A percentile compares a stretch with the other conserved stretches of the same genome.
Evolutionary conservation across 2,797 vertebrate species (phyloP).

Genomic region (Orientallactaga sibirica): DNA sequence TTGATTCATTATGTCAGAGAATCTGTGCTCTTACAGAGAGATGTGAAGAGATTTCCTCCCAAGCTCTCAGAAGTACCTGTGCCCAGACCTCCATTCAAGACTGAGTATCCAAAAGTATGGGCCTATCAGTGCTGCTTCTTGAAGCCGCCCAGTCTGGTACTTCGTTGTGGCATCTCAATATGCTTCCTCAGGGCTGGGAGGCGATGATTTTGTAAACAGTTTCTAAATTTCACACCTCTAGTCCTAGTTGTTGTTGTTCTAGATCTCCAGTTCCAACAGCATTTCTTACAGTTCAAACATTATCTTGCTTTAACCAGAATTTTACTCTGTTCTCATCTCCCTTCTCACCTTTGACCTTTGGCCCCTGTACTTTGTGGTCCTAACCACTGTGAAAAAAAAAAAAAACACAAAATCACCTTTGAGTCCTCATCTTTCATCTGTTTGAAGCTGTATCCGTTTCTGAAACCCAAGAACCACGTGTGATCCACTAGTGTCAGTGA

Average conservation of each 20-base stretch:
- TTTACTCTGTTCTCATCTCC: not conserved
- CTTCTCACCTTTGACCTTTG: constrained; percentile 42
- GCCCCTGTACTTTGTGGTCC: not conserved
- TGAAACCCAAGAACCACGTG: constrained; percentile 51
- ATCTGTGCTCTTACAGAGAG: no score
- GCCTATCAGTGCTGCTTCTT: not conserved
- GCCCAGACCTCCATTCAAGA: not conserved
- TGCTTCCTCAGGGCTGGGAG: not conserved
- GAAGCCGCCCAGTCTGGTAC: not conserved
- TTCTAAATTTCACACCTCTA: not conserved
- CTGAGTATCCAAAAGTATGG: not conserved
- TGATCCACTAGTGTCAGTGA: not conserved
- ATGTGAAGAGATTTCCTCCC: not conserved
- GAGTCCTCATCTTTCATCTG: constrained; percentile 30
- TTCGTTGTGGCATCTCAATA: not conserved
- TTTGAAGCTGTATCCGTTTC: constrained; percentile 42
- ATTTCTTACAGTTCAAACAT: not conserved
- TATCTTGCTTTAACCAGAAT: not conserved
- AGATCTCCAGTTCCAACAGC: not conserved
- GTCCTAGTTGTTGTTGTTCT: not conserved
- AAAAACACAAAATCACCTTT: constrained; percentile 51
- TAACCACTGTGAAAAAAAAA: not conserved
- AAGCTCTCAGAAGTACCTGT: not conserved
- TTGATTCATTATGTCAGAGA: not conserved
- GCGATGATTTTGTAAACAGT: not conserved